Conservation (phyloP, 2,113 vertebrate species). For the Oxygymnocypris stewartii region DNA sequence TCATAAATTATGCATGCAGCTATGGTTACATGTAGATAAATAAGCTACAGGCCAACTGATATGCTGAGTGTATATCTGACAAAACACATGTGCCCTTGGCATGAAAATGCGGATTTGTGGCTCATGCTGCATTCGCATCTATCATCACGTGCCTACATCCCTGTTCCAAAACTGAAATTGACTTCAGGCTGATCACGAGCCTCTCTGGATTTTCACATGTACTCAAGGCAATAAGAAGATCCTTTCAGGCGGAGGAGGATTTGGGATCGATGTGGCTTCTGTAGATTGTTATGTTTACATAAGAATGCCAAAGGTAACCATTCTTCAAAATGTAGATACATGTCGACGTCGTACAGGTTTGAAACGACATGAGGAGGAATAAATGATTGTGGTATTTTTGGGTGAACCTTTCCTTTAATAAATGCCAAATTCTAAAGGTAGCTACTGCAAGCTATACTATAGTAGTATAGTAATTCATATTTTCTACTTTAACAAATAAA, state of each 20-base stretch:
- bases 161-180: neutral
- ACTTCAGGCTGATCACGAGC: neutral
- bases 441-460: neutral
- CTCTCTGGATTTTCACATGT: slow-evolving; percentile 15
- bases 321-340: neutral
- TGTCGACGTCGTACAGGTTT: neutral
- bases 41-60: slow-evolving; percentile 23
- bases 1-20: slow-evolving; percentile 38
- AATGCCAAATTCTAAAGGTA: neutral
- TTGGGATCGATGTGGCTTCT: neutral
- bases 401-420: neutral
- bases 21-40: slow-evolving; percentile 44
- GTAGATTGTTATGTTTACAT: neutral
- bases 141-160: slow-evolving; percentile 2
- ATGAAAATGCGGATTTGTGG: slow-evolving; percentile 6
- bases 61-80: slow-evolving; percentile 24
- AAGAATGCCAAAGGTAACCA: neutral
- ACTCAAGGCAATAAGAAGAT: neutral
- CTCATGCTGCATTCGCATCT: neutral
- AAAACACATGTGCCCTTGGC: slow-evolving; percentile 27
- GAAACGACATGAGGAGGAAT: neutral
- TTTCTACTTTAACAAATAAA: too few relatives aligned
- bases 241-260: neutral
- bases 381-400: neutral
- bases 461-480: too few relatives aligned